These are phyloP conservation scores for Protobothrops flavoviridis DNA, from an alignment of 2,113 vertebrate genomes.

Conservation along the genomic window DNA sequence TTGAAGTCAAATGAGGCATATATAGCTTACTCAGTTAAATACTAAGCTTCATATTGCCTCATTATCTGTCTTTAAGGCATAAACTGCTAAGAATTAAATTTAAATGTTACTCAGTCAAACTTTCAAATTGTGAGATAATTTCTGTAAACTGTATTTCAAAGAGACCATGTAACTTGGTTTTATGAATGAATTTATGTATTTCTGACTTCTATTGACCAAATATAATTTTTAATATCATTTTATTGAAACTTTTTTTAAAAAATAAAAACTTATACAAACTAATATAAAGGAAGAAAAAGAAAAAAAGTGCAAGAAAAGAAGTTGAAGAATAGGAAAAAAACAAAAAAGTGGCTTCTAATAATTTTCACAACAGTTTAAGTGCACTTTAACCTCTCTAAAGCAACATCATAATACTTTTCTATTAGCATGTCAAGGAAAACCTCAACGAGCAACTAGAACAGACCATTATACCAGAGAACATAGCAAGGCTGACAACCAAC, in stretches of 20 bases:
- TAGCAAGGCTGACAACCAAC: no score
- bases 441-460: no score
- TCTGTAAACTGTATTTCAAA: background rate
- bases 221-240: background rate
- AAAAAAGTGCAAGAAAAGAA: background rate
- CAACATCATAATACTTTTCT: no score
- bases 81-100: background rate
- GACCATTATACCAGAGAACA: no score
- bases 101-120: background rate
- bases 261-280: background rate
- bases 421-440: no score
- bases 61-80: fast-evolving
- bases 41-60: background rate
- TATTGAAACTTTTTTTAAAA: background rate
- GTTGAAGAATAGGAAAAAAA: background rate
- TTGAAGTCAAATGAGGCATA: background rate
- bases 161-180: background rate
- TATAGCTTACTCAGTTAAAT: background rate
- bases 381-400: no score
- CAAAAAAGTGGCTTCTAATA: background rate
- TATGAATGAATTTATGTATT: background rate
- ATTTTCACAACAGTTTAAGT: background rate
- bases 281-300: background rate
- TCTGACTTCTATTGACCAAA: background rate
- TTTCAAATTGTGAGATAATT: background rate